Conservation (phyloP, 2,113 vertebrate genomes). For the Junco hyemalis region DNA sequence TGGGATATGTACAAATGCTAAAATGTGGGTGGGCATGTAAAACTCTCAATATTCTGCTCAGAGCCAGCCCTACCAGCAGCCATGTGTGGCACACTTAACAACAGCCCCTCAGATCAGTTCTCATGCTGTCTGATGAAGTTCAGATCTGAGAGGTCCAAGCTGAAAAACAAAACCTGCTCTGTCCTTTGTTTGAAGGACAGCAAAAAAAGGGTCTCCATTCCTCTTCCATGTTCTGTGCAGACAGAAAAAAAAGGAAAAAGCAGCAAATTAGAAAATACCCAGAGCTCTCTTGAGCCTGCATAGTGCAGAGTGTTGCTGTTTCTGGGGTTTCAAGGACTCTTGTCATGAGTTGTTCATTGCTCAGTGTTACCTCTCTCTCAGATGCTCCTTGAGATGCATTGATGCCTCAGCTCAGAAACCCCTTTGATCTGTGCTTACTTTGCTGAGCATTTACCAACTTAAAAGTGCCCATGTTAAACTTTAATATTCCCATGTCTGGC, state of each 20-base stretch:
- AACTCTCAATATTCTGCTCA: background rate
- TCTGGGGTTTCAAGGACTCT: background rate
- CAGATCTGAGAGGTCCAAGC: background rate
- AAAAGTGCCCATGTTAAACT: slow-evolving; percentile 41
- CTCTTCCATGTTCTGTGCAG: background rate
- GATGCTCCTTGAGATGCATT: background rate
- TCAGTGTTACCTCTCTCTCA: background rate
- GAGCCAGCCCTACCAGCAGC: background rate
- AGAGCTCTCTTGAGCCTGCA: background rate
- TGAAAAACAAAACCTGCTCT: background rate
- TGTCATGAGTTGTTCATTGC: background rate
- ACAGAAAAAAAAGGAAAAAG: background rate
- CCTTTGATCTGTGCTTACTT: slow-evolving; percentile 44
- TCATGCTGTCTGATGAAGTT: background rate
- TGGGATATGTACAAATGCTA: background rate
- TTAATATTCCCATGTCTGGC: slow-evolving; percentile 44
- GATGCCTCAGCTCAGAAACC: background rate
- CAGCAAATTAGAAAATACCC: background rate
- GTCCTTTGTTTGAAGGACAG: background rate
- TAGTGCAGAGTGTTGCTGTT: background rate
- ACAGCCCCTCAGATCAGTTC: background rate
- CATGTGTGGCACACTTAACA: background rate
- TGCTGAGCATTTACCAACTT: slow-evolving; percentile 37
- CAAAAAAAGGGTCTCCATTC: background rate
- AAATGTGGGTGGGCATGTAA: background rate